Evolutionary conservation across 2,113 vertebrate species (phyloP).

Genomic region (Pelodiscus sinensis): DNA sequence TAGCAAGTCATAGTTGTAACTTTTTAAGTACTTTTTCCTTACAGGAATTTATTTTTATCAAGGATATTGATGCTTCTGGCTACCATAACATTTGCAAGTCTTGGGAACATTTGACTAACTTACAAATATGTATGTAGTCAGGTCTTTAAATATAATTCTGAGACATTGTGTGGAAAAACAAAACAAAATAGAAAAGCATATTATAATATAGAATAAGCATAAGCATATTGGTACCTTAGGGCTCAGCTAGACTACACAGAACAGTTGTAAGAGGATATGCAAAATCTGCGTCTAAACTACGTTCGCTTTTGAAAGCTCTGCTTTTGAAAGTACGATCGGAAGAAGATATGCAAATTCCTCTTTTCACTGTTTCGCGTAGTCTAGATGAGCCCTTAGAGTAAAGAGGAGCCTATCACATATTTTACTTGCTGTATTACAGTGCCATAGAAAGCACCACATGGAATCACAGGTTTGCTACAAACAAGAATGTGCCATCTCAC

Average conservation of each 20-base stretch:
- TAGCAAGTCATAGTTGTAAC: not conserved
- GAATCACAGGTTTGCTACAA: not conserved
- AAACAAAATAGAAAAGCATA: not conserved
- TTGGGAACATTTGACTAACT: not conserved
- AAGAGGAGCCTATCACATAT: not conserved
- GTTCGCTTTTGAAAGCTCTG: too few relatives aligned
- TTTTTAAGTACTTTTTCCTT: not conserved
- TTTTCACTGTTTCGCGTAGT: too few relatives aligned
- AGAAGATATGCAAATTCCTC: too few relatives aligned
- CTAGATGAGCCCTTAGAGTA: not conserved
- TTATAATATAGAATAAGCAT: too few relatives aligned
- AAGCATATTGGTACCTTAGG: not conserved
- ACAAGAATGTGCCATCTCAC: fast-evolving
- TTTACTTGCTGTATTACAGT: not conserved
- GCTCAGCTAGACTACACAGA: too few relatives aligned
- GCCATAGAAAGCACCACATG: not conserved
- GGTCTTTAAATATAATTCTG: not conserved
- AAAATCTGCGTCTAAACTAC: too few relatives aligned
- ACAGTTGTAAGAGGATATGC: too few relatives aligned
- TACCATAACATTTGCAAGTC: not conserved
- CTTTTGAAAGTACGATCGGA: too few relatives aligned
- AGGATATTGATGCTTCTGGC: not conserved
- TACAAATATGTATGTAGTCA: not conserved
- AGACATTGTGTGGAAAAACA: not conserved
- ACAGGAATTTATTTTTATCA: not conserved